Base-by-base conservation (phyloP, 2,113 vertebrate genomes). In the Promerops cafer region DNA sequence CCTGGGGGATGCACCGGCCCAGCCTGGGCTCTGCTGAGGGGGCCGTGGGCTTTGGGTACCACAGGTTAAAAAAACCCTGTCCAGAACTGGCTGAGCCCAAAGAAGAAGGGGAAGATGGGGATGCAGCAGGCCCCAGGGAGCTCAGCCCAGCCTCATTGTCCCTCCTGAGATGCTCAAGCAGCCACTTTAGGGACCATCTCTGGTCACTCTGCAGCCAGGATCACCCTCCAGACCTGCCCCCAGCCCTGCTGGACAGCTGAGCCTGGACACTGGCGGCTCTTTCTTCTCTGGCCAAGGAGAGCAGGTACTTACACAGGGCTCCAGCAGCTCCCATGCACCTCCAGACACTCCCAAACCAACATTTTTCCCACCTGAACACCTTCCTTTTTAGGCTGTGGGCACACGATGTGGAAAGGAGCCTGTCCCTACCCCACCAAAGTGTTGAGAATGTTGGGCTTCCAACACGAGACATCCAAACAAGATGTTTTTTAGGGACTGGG, bases 361-460 rank as follows among this genome's bases (percentile, higher is more conserved):
- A 11, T n/a, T 68, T 84, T 81, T 37, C 37, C 69, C 13, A 9
- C 26, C 33, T 52, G n/a, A 52, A 61, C 57, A 42, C 6, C 27
- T 82, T 52, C 5, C 16, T 20, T 70, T 70, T 17, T 10, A 45
- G 35, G 23, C 61, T 47, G 37, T 52, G 45, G 33, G 16, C 53
- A 42, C 40, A 15, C 3, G 14, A 54, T 44, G 16, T 3, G 11
- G 50, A 44, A 75, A 79, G 47, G 37, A 54, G 4, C 35, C 21
- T 4, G 2, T 44, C 19, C 14, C 18, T 31, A 37, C 33, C 45
- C 50, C 40, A 20, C 18, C 19, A 13, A 8, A 13, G 26, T 2
- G 1, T 4, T 49, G 40, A 7, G 30, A 66, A 30, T 0, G 0
- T 5, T 49, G 6, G 13, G 19, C 8, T 49, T 15, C 61, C 44